A percentile compares a stretch with the other conserved stretches of the same genome.
phyloP scores from a whole-genome alignment of 2,113 vertebrate species.

The Rhinogobius similis region DNA sequence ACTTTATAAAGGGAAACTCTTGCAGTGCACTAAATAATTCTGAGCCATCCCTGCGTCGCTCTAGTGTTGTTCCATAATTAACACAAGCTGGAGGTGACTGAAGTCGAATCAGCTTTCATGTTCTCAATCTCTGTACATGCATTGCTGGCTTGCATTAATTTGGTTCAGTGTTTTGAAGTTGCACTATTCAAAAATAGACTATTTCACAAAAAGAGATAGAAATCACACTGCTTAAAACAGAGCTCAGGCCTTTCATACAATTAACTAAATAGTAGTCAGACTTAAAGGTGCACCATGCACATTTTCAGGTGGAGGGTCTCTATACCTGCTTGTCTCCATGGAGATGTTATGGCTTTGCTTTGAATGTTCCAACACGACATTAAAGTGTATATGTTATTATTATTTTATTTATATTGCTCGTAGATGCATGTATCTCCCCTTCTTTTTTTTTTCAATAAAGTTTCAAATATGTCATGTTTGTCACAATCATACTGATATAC shows the following conservation, averaged over 20 bases:
- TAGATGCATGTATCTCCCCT: too few species aligned
- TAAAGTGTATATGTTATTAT: not conserved
- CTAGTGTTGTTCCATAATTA: slow-evolving; percentile 11
- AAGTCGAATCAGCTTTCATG: slow-evolving; percentile 11
- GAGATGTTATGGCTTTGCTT: not conserved
- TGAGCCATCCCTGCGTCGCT: not conserved
- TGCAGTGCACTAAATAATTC: slow-evolving; percentile 5
- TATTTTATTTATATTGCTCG: not conserved
- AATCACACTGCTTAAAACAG: too few species aligned
- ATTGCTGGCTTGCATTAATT: not conserved
- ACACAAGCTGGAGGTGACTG: slow-evolving; percentile 11
- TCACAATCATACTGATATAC: too few species aligned
- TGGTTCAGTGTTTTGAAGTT: not conserved
- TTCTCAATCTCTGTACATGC: not conserved
- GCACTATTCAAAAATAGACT: not conserved
- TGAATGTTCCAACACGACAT: not conserved
- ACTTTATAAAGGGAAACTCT: slow-evolving; percentile 7
- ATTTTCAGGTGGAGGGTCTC: not conserved
- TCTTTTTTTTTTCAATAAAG: too few species aligned
- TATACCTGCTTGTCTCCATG: not conserved
- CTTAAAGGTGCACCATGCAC: not conserved
- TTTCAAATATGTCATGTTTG: too few species aligned
- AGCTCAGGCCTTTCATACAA: not conserved
- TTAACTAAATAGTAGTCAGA: not conserved
- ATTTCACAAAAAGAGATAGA: not conserved